Percentiles rank a stretch among this genome's conserved stretches.
These are phyloP conservation scores for Xiphorhynchus elegans DNA, from an alignment of 2,113 vertebrate species.

Conservation along the genomic window DNA sequence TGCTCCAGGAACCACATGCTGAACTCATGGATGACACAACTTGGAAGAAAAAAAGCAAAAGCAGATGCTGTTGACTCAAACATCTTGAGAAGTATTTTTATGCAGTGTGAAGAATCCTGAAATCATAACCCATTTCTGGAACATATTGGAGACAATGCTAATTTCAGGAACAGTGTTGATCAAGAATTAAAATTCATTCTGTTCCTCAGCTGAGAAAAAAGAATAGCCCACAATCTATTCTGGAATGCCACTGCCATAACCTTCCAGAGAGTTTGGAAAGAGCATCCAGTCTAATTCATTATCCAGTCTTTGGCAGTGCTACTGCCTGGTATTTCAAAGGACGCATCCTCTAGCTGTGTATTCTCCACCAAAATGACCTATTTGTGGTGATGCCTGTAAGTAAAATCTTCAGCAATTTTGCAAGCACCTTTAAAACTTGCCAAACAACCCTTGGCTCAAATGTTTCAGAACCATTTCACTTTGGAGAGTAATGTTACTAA, in stretches of 20 bases:
- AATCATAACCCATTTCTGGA: not conserved
- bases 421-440: not conserved
- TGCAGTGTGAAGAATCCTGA: not conserved
- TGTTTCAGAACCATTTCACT: not conserved
- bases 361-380: not conserved
- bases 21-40: not conserved
- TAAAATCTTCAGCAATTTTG: not conserved
- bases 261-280: slow-evolving; percentile 9
- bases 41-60: not conserved
- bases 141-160: not conserved
- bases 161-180: not conserved
- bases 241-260: not conserved
- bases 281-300: not conserved
- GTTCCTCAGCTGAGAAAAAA: not conserved
- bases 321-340: slow-evolving; percentile 20
- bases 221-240: not conserved
- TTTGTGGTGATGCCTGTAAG: not conserved
- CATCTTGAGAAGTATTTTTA: not conserved
- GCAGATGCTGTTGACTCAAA: not conserved
- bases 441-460: not conserved
- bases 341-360: not conserved
- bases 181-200: slow-evolving; percentile 1
- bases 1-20: not conserved
- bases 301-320: not conserved
- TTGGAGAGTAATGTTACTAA: not conserved